A percentile compares a stretch with the other conserved stretches of the same genome.
These are phyloP conservation scores for Rhadina sibilatrix DNA, from an alignment of 2,113 vertebrate genomes.

Conservation along the genomic window DNA sequence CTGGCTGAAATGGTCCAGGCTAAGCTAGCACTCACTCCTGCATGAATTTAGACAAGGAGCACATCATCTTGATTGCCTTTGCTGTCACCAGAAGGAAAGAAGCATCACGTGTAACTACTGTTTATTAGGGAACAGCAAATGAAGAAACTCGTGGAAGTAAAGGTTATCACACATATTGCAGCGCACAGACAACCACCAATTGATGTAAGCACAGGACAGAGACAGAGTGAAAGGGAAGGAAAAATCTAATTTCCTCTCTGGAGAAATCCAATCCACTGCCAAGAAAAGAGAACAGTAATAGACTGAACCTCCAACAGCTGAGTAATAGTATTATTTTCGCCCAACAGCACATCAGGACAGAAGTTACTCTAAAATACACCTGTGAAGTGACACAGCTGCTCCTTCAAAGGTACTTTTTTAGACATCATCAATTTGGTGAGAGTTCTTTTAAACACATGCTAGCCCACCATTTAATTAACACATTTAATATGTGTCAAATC, in stretches of 20 bases:
- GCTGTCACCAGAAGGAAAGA: background rate
- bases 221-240: constrained; percentile 4
- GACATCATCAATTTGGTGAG: background rate
- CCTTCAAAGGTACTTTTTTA: background rate
- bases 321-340: background rate
- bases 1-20: background rate
- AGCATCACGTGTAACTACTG: background rate
- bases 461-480: background rate
- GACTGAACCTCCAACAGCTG: background rate
- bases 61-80: background rate
- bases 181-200: background rate
- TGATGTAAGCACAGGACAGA: background rate
- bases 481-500: background rate
- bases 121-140: constrained; percentile 8
- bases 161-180: background rate
- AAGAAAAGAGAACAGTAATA: constrained; percentile 12
- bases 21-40: background rate
- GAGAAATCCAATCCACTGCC: constrained; percentile 39
- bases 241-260: constrained; percentile 38
- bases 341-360: background rate
- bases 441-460: background rate
- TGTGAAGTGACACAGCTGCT: background rate
- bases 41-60: background rate
- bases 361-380: background rate
- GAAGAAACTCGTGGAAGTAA: background rate